Conservation (phyloP, 2,888 invertebrate species). For the Zygogramma bicolorata region DNA sequence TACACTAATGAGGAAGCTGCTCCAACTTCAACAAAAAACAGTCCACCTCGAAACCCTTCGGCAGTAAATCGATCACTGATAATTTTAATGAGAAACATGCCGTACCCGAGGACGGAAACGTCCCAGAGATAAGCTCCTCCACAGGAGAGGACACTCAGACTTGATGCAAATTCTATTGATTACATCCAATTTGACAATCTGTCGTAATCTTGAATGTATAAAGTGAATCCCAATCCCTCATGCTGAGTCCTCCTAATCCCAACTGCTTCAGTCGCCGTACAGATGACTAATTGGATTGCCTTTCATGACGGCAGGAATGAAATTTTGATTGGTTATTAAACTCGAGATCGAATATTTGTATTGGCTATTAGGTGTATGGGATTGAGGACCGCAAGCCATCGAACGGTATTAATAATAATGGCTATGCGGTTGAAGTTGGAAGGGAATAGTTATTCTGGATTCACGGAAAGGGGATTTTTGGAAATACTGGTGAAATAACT, state of each 20-base stretch:
- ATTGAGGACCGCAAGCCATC: not conserved
- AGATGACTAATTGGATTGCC: slow-evolving; percentile 35
- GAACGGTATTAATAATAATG: too few relatives aligned
- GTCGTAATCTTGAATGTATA: slow-evolving; percentile 40
- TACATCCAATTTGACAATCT: slow-evolving; percentile 48
- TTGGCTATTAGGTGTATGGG: not conserved
- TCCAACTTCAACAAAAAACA: not conserved
- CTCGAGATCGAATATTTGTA: slow-evolving; percentile 13
- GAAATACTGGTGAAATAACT: too few relatives aligned
- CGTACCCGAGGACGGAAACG: not conserved
- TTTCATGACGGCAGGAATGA: slow-evolving; percentile 19
- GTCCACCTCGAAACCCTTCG: not conserved
- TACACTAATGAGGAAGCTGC: not conserved
- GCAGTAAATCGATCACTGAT: not conserved
- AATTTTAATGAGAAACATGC: not conserved
- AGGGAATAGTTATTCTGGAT: too few relatives aligned
- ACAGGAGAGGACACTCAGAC: slow-evolving; percentile 23
- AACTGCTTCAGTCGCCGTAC: slow-evolving; percentile 19
- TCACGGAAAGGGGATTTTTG: too few relatives aligned
- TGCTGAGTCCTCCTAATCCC: slow-evolving; percentile 17
- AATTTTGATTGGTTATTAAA: slow-evolving; percentile 27
- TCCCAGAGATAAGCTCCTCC: slow-evolving; percentile 14
- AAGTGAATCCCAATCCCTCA: slow-evolving; percentile 44
- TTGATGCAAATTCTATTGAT: slow-evolving; percentile 51
- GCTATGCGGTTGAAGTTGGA: too few relatives aligned